phyloP scores from a whole-genome alignment of 2,888 invertebrate species.

The Ditula angustiorana region DNA sequence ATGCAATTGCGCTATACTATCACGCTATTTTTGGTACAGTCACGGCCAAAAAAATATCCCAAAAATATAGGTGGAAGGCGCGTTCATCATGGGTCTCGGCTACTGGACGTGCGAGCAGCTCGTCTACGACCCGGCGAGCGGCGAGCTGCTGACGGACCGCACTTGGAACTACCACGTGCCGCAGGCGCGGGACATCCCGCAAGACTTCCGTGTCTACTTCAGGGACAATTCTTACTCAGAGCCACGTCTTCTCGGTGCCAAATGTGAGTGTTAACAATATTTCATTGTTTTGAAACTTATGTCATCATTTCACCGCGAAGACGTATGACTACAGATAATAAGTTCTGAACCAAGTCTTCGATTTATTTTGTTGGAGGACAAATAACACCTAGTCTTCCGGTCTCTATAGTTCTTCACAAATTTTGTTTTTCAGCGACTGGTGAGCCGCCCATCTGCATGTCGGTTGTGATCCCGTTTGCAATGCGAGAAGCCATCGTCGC shows the following conservation, averaged over 20 bases:
- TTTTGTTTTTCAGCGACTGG: conserved; percentile 59
- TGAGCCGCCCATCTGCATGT: conserved; percentile 69
- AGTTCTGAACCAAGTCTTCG: not conserved
- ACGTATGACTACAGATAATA: no score
- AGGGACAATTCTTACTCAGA: conserved; percentile 82
- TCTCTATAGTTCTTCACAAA: no score
- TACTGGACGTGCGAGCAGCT: conserved; percentile 88
- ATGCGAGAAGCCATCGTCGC: conserved; percentile 85
- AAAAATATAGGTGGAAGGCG: conserved; percentile 85
- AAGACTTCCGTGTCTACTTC: conserved; percentile 86
- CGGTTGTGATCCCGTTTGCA: conserved; percentile 75
- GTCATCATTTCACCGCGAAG: no score
- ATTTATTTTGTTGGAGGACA: not conserved
- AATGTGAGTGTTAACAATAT: conserved; percentile 53
- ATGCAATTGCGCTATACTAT: no score
- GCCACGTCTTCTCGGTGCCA: conserved; percentile 83
- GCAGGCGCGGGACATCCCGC: conserved; percentile 87
- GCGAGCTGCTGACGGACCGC: conserved; percentile 86
- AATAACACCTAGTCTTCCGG: not conserved
- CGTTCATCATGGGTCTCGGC: conserved; percentile 88
- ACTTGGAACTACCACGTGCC: conserved; percentile 89
- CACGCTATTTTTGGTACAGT: no score
- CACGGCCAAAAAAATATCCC: no score
- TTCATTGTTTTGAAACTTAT: not conserved
- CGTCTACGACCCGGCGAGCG: conserved; percentile 81